Percentiles rank a stretch among this genome's conserved stretches.
Evolutionary conservation across 2,797 vertebrate genomes (phyloP).

Genomic region (Limnodromus scolopaceus): DNA sequence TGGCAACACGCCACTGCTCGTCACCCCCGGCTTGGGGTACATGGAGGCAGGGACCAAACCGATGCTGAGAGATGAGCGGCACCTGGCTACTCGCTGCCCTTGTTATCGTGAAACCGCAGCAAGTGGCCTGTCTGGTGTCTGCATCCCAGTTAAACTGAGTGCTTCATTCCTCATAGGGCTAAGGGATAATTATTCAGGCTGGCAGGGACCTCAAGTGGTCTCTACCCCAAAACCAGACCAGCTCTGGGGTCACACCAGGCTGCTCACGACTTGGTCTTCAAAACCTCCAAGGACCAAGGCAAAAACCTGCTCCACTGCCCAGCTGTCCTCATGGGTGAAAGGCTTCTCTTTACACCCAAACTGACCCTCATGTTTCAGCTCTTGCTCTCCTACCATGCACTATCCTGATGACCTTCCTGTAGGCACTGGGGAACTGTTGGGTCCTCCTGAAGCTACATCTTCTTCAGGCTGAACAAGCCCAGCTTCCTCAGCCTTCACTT

Average conservation of each 20-base stretch:
- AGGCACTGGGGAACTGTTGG: not conserved
- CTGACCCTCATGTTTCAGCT: not conserved
- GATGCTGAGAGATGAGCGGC: fast-evolving
- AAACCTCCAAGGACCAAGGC: not conserved
- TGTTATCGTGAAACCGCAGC: not conserved
- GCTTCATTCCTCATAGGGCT: not conserved
- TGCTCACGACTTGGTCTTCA: not conserved
- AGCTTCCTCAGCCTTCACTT: not conserved
- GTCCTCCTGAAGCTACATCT: fast-evolving
- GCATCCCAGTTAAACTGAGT: not conserved
- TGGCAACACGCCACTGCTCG: not conserved
- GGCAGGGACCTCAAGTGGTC: not conserved
- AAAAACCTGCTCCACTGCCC: not conserved
- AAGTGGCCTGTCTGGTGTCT: not conserved
- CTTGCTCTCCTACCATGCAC: not conserved
- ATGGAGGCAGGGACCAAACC: fast-evolving
- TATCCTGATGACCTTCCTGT: not conserved
- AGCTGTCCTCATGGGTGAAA: not conserved
- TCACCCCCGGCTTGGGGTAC: too few species aligned
- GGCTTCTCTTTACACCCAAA: not conserved
- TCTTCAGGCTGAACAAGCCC: not conserved
- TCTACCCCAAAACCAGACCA: not conserved
- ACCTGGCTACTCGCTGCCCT: not conserved
- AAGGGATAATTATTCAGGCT: not conserved
- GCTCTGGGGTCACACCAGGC: not conserved